Percentiles rank a stretch among this genome's conserved stretches.
phyloP scores from a whole-genome alignment of 2,113 vertebrate genomes.

The Ploceus nigricollis region DNA sequence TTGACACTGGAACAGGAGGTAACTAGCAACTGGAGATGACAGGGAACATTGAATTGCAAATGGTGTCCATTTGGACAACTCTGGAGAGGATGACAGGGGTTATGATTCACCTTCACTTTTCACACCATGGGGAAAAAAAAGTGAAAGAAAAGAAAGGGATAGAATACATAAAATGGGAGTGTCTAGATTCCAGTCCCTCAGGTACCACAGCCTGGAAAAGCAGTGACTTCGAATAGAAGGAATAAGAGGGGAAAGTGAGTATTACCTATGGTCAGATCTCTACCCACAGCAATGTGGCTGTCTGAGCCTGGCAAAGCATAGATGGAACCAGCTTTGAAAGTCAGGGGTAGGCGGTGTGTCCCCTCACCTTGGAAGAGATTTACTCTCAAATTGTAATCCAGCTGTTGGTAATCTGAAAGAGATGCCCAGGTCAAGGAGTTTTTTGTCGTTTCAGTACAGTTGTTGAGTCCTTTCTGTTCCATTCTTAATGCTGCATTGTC shows the following conservation, averaged over 20 bases:
- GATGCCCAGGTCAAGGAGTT: background rate
- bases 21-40: background rate
- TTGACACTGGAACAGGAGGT: background rate
- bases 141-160: background rate
- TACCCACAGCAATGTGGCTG: background rate
- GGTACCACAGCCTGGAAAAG: background rate
- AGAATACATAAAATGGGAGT: background rate
- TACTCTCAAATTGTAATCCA: slow-evolving; percentile 64
- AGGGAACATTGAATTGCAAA: background rate
- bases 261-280: background rate
- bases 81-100: background rate
- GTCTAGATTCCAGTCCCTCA: background rate
- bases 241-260: background rate
- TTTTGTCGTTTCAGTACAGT: background rate
- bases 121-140: background rate
- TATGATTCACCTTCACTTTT: background rate
- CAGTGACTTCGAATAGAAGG: background rate
- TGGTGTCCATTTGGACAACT: background rate
- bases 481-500: background rate
- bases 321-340: background rate
- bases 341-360: background rate
- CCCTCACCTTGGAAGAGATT: slow-evolving; percentile 73
- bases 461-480: background rate
- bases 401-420: slow-evolving; percentile 60
- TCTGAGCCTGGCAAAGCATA: background rate